A percentile compares a stretch with the other conserved stretches of the same genome.
Evolutionary conservation across 1,140 invertebrate genomes (phyloP).

Genomic region (Xylocopa sonorina): DNA sequence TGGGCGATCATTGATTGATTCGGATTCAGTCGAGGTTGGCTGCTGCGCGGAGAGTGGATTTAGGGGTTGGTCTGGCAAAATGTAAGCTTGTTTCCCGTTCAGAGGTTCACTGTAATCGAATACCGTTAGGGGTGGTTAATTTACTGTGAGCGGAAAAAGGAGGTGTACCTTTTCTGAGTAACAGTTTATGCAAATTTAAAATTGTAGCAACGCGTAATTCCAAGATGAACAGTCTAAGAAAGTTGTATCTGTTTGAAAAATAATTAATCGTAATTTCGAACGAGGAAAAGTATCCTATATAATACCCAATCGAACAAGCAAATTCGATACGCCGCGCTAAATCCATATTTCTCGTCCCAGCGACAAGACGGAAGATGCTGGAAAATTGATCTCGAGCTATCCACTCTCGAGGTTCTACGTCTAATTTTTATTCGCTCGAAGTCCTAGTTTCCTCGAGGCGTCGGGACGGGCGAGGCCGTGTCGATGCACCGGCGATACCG

Average conservation of each 20-base stretch:
- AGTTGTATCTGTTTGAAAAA: too few relatives aligned
- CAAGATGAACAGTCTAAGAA: too few relatives aligned
- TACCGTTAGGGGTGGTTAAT: too few relatives aligned
- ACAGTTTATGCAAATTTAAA: too few relatives aligned
- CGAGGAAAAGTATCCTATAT: too few relatives aligned
- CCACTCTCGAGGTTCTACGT: constrained; percentile 16
- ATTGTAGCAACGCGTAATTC: too few relatives aligned
- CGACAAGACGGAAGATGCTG: background rate
- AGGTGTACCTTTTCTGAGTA: too few relatives aligned
- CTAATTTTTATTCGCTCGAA: constrained; percentile 42
- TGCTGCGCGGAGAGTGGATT: background rate
- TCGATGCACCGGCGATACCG: background rate
- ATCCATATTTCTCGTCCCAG: background rate
- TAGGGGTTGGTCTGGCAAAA: background rate
- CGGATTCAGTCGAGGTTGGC: background rate
- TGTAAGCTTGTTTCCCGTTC: background rate
- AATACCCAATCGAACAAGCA: too few relatives aligned
- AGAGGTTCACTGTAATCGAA: too few relatives aligned
- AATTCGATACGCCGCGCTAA: background rate
- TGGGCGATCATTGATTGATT: background rate
- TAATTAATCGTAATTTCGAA: too few relatives aligned
- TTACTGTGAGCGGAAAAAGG: too few relatives aligned
- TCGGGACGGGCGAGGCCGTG: too few relatives aligned
- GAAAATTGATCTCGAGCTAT: constrained; percentile 27
- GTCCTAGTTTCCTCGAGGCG: background rate